These are phyloP conservation scores for Acropternis orthonyx DNA, from an alignment of 2,797 vertebrate species.

Conservation along the genomic window DNA sequence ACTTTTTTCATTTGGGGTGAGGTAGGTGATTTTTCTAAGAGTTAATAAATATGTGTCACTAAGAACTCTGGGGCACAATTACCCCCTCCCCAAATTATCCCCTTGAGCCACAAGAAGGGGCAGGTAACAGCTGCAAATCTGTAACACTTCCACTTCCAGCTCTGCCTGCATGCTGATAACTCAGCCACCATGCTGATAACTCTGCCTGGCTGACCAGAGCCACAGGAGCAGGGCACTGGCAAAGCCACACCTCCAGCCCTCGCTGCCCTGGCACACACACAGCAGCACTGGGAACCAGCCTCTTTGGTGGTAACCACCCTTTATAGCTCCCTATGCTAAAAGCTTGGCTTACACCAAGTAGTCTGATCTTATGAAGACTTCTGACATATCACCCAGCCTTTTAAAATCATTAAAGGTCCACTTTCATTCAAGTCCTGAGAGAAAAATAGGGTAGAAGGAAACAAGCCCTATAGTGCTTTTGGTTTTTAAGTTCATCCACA, in stretches of 20 bases:
- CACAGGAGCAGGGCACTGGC: accelerated
- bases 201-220: not conserved
- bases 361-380: not conserved
- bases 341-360: accelerated
- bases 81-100: not conserved
- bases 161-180: not conserved
- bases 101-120: not conserved
- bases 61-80: not conserved
- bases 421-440: not conserved
- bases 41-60: not conserved
- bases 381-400: not conserved
- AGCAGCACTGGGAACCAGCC: not conserved
- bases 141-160: not conserved
- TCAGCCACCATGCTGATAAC: not conserved
- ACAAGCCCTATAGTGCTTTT: not conserved
- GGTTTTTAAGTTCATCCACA: not conserved
- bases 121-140: conserved; percentile 12
- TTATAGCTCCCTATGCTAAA: not conserved
- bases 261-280: accelerated
- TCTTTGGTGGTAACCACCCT: not conserved
- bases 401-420: not conserved
- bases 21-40: conserved; percentile 46
- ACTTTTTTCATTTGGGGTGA: conserved; percentile 22
- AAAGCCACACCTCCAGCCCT: not conserved
- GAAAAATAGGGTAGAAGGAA: not conserved